phyloP scores from a whole-genome alignment of 2,888 invertebrate genomes.

The Acholoe squamosa region DNA sequence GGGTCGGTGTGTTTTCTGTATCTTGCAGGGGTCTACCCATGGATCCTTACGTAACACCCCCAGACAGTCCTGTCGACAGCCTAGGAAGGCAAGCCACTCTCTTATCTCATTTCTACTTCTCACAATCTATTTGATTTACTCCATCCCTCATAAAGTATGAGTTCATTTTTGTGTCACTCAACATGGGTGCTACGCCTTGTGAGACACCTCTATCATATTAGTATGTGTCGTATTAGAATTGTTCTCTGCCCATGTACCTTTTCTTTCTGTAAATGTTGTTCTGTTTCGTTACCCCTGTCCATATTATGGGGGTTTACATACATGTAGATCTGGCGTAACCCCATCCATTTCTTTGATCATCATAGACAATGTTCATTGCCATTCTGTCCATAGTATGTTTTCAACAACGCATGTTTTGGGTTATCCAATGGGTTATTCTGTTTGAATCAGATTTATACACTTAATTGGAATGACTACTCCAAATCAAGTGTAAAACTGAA shows the following conservation, averaged over 20 bases:
- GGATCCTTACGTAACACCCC: slow-evolving; percentile 57
- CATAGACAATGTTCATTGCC: not conserved
- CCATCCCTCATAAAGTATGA: not conserved
- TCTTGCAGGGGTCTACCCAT: slow-evolving; percentile 57
- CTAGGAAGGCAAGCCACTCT: slow-evolving; percentile 60
- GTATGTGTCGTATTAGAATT: not conserved
- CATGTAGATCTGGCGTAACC: not conserved
- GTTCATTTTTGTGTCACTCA: not conserved
- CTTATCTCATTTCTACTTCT: not conserved
- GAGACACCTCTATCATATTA: not conserved
- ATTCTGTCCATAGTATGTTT: not conserved
- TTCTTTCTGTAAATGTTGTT: not conserved
- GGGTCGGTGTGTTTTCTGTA: slow-evolving; percentile 36
- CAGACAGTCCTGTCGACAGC: slow-evolving; percentile 60
- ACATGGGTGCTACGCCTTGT: not conserved
- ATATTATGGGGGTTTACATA: not conserved
- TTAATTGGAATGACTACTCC: not conserved
- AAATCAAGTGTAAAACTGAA: not conserved
- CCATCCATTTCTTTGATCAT: not conserved
- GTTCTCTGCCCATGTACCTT: not conserved
- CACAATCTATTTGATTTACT: not conserved
- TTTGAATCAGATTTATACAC: too few species aligned
- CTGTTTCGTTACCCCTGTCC: not conserved
- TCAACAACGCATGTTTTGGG: too few species aligned
- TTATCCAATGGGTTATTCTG: too few species aligned